Evolutionary conservation across 2,113 vertebrate species (phyloP), one percentile per base, ranked within the genome.

Genomic region (Bos indicus): DNA sequence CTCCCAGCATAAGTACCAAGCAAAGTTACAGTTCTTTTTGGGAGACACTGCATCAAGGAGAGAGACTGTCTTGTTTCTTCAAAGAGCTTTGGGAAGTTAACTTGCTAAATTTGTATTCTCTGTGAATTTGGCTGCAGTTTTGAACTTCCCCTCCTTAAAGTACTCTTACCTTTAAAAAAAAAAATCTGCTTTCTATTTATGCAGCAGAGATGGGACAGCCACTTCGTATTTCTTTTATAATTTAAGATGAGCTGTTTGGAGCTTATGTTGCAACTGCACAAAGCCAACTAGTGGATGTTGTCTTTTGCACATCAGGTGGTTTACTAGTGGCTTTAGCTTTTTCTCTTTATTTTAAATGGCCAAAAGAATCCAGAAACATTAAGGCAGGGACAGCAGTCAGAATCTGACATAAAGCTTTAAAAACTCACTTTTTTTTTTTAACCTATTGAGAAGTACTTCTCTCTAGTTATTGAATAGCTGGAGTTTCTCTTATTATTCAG

Each of bases 351-450:
- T 97, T 98, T 96, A 95, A 94, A 96, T 67, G 97, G 97, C 97
- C 97, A 97, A 97, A 95, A 97, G 94, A 97, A 97, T 97, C 97
- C 92, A 97, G 87, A 97, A 97, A 95, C 90, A 97, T 93, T 97
- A 97, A 98, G 89, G 93, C 97, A 98, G 97, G 98, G 97, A 98
- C 64, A 97, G 95, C 97, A 95, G 97, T 98, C 97, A 98, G 93
- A 97, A 77, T 97, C 96, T 98, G 97, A 97, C 97, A 96, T 94
- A 95, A 97, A 98, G 98, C 98, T 98, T 98, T 98, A 98, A 98
- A 98, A 97, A 96, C 97, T 95, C 51, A 4, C 90, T 62, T 81
- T 97, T 96, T 98, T 60, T 43, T 97, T 84, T 97, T 74, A 97
- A 86, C 88, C 80, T 96, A 90, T 84, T 96, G 93, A 98, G 91